Evolutionary conservation across 2,113 vertebrate species (phyloP).

Genomic region (Phalacrocorax carbo): DNA sequence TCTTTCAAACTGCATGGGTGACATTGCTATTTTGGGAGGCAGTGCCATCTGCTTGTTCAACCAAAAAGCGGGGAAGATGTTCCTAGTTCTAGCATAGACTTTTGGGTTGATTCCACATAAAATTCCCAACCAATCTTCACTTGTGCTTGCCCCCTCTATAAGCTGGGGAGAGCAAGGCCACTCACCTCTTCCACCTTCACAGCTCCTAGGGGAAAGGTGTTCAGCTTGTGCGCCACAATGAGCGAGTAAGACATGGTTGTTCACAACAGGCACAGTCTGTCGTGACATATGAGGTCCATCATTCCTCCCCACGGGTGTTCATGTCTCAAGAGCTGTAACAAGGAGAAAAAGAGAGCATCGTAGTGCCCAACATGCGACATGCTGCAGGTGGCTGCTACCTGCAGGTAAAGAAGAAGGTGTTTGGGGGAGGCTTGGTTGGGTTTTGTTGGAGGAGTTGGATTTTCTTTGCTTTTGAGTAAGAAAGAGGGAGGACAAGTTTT

Average conservation of each 20-base stretch:
- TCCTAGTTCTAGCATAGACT: conserved; percentile 24
- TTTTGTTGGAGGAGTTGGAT: not conserved
- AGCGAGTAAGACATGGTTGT: not conserved
- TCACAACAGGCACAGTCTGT: not conserved
- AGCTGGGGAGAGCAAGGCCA: not conserved
- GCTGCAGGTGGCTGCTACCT: not conserved
- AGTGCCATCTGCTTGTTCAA: conserved; percentile 48
- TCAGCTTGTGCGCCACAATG: not conserved
- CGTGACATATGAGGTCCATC: fast-evolving
- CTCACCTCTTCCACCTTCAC: not conserved
- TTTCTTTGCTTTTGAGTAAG: not conserved
- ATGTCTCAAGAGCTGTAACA: not conserved
- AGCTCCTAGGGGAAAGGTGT: not conserved
- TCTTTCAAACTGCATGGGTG: conserved; percentile 38
- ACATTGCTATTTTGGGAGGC: conserved; percentile 54
- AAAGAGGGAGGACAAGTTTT: not conserved
- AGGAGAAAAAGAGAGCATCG: not conserved
- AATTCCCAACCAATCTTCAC: not conserved
- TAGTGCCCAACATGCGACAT: not conserved
- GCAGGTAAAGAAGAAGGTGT: not conserved
- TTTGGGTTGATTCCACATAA: conserved; percentile 18
- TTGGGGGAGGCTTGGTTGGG: not conserved
- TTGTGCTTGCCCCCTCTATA: not conserved
- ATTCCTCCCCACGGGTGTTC: not conserved
- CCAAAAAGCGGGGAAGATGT: conserved; percentile 45